These are phyloP conservation scores for Eupithecia vulgata DNA, from an alignment of 2,888 invertebrate species.

Conservation along the genomic window DNA sequence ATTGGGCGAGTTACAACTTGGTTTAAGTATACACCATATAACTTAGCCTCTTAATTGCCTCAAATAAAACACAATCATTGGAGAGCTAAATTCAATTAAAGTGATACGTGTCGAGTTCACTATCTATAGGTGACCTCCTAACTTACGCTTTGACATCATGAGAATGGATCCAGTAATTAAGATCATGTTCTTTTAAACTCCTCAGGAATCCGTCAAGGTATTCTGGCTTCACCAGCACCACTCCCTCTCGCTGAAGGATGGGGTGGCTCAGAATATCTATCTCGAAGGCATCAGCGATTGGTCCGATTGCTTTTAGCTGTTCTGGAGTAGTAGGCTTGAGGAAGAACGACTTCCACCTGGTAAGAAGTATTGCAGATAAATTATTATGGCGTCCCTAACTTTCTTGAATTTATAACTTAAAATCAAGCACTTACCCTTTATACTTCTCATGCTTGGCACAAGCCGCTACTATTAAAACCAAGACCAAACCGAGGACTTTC, in stretches of 20 bases:
- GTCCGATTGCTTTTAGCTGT: slow-evolving; percentile 56
- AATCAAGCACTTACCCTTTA: slow-evolving; percentile 55
- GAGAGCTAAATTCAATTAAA: too few species aligned
- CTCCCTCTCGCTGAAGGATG: slow-evolving; percentile 59
- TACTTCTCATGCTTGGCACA: slow-evolving; percentile 70
- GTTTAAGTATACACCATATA: too few species aligned
- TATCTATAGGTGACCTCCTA: background rate
- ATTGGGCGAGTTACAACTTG: too few species aligned
- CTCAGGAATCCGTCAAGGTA: slow-evolving; percentile 59
- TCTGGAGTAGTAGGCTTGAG: slow-evolving; percentile 56
- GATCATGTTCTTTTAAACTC: slow-evolving; percentile 57
- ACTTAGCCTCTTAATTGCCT: too few species aligned
- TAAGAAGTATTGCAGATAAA: background rate
- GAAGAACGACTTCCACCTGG: slow-evolving; percentile 68
- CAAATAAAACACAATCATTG: too few species aligned
- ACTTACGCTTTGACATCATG: slow-evolving; percentile 72
- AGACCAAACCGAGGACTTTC: slow-evolving; percentile 55
- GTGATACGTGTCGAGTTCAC: too few species aligned
- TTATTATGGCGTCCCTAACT: too few species aligned
- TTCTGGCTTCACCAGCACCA: slow-evolving; percentile 71
- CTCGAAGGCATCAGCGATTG: slow-evolving; percentile 50
- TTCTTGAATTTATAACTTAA: background rate
- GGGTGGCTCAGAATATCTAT: slow-evolving; percentile 62
- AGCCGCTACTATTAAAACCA: slow-evolving; percentile 54
- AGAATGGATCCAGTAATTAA: slow-evolving; percentile 68